Evolutionary conservation across 2,888 invertebrate genomes (phyloP), one percentile per base, ranked within the genome.

Genomic region (Drosophila formosana): DNA sequence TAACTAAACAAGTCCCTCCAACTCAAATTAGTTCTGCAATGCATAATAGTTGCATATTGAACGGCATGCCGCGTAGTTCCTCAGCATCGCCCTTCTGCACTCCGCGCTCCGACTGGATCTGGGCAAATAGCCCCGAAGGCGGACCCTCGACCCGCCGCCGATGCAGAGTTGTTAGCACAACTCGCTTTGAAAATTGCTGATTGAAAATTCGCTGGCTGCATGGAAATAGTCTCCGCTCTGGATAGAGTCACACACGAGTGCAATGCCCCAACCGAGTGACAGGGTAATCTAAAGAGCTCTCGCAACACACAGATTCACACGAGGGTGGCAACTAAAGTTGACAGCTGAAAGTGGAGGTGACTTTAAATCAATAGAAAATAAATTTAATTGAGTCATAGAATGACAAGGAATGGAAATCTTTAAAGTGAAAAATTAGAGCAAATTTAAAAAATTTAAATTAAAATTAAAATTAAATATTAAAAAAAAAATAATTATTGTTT

Each of bases 241-340:
- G 61, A 62, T 66, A 75, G 75, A 77, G 88, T 87, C 82, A 82
- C 88, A 84, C 78, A 72, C 68, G 75, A 78, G 58, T 81, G 84
- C 81, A 78, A 70, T 66, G 74, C 49, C 68, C 80, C 72, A 25
- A 63, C 67, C 72, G 81, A 76, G 72, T 82, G 85, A 80, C 85
- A 87, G 77, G 74, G 70, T 80, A 85, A 85, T 85, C 88, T 87
- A 85, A 87, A 87, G 82, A 77, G 76, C 74, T 78, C 74, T 75
- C 52, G 50, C 60, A 49, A 34, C 58, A 61, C 53, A 56, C 66
- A 60, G 34, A 26, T 37, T 47, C 18, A 6, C 25, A 6, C 64
- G 65, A 65, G 71, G 63, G 39, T 50, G n/a, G 62, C 1, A 32
- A 43, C 0, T 11, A 25, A 13, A 61, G 57, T 66, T 56, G 3